Evolutionary conservation across 2,797 vertebrate species (phyloP).

Genomic region (Hemibagrus guttatus): DNA sequence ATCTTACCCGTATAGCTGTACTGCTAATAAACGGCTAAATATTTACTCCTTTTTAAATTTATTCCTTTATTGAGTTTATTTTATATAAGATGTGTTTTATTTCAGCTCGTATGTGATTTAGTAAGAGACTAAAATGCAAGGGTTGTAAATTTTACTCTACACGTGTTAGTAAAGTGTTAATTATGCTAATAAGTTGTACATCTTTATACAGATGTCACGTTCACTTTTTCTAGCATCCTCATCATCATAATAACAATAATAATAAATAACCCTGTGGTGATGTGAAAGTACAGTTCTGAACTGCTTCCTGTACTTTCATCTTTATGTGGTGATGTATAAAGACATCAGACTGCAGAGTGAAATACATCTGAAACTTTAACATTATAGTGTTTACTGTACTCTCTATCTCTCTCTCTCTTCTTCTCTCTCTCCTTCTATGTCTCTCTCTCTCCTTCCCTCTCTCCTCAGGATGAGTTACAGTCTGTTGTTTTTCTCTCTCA

Average conservation of each 20-base stretch:
- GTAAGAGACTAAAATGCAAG: background rate
- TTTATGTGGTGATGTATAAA: too few species aligned
- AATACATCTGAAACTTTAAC: too few species aligned
- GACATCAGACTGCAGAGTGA: too few species aligned
- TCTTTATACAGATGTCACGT: background rate
- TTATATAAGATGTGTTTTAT: background rate
- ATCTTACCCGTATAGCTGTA: background rate
- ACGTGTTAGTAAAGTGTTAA: background rate
- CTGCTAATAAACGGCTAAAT: background rate
- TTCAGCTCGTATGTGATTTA: background rate
- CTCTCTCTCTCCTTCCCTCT: too few species aligned
- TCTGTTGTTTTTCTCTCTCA: constrained; percentile 57
- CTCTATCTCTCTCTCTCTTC: background rate
- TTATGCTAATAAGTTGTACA: background rate
- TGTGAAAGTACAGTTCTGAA: too few species aligned
- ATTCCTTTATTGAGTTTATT: background rate
- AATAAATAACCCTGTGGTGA: too few species aligned
- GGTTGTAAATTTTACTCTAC: background rate
- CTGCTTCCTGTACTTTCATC: too few species aligned
- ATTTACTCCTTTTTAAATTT: background rate
- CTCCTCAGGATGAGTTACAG: background rate
- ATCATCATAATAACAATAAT: too few species aligned
- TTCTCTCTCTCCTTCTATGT: too few species aligned
- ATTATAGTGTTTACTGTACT: too few species aligned
- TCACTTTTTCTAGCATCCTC: too few species aligned